Evolutionary conservation across 2,888 invertebrate species (phyloP).

Genomic region (Eudasyphora cyanicolor): DNA sequence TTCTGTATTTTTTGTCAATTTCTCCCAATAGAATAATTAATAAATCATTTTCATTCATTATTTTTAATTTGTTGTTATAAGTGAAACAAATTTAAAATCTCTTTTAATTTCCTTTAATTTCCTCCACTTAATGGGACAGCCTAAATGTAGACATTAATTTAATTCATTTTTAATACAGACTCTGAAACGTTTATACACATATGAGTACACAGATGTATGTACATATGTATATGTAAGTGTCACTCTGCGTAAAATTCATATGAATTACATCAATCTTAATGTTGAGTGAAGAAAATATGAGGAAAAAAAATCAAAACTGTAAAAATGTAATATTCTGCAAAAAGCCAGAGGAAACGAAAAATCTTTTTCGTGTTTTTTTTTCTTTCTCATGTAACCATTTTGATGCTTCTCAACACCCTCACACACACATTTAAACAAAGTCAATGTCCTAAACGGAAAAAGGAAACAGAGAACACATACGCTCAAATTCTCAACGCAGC

Average conservation of each 20-base stretch:
- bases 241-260: background rate
- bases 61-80: too few species aligned
- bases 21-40: too few species aligned
- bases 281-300: background rate
- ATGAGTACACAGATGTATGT: background rate
- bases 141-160: constrained; percentile 18
- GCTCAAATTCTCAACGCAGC: background rate
- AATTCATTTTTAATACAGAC: constrained; percentile 16
- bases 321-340: background rate
- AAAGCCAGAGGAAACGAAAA: constrained; percentile 2
- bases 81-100: too few species aligned
- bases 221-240: too few species aligned
- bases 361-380: background rate
- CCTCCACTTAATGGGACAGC: background rate
- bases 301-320: constrained; percentile 2
- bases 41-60: too few species aligned
- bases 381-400: background rate
- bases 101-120: background rate
- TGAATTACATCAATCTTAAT: constrained; percentile 12
- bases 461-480: constrained; percentile 10
- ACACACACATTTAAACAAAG: constrained; percentile 39
- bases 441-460: constrained; percentile 58
- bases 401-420: background rate
- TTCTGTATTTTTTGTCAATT: too few species aligned
- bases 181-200: too few species aligned